Conservation (phyloP, 2,113 vertebrate species). For the Chloroceryle aenea region DNA sequence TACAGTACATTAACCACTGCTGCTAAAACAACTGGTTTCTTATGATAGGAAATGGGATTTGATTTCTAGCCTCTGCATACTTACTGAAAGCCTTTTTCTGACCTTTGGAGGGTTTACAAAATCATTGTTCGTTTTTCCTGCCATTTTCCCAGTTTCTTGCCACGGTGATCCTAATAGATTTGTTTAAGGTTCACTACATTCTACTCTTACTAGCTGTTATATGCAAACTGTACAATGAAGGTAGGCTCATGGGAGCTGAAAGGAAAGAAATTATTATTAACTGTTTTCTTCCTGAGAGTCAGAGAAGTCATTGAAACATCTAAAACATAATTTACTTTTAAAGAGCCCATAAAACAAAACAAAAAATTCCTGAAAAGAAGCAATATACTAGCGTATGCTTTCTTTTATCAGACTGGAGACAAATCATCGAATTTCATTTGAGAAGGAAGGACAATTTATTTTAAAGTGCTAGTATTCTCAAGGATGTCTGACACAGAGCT, state of each 20-base stretch:
- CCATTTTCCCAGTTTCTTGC: conserved; percentile 68
- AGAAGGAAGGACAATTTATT: conserved; percentile 25
- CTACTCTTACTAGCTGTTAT: conserved; percentile 39
- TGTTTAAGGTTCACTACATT: conserved; percentile 58
- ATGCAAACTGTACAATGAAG: conserved; percentile 18
- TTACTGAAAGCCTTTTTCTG: conserved; percentile 76
- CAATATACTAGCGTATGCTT: background rate
- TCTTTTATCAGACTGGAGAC: conserved; percentile 44
- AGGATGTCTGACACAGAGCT: conserved; percentile 12
- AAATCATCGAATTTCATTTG: conserved; percentile 17
- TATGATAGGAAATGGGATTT: conserved; percentile 85
- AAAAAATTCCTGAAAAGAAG: conserved; percentile 31
- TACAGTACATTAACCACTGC: conserved; percentile 82
- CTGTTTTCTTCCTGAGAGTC: conserved; percentile 46
- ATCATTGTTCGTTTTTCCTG: conserved; percentile 69
- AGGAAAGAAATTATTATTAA: conserved; percentile 63
- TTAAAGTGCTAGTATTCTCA: background rate
- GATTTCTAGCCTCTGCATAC: conserved; percentile 80
- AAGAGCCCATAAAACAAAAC: conserved; percentile 21
- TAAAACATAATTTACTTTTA: conserved; percentile 55
- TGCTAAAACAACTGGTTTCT: conserved; percentile 84
- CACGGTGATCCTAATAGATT: conserved; percentile 63
- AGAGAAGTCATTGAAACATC: conserved; percentile 30
- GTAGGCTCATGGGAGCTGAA: conserved; percentile 45
- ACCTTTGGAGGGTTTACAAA: conserved; percentile 79